Evolutionary conservation across 1,140 invertebrate genomes (phyloP).

Genomic region (Trinorchestia longiramus): DNA sequence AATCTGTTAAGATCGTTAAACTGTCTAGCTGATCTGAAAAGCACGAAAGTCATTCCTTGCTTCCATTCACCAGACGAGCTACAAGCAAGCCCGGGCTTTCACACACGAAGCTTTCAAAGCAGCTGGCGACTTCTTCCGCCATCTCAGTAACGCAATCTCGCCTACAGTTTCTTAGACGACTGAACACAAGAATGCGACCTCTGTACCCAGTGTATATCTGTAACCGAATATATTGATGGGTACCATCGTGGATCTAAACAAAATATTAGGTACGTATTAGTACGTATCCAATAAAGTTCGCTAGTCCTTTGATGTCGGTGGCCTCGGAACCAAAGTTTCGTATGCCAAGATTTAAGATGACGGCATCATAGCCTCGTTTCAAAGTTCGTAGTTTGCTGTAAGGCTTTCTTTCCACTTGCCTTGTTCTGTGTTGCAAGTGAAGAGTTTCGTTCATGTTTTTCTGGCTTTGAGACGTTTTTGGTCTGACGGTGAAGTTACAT

Average conservation of each 20-base stretch:
- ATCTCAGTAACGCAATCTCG: not conserved
- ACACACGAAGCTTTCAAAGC: slow-evolving; percentile 26
- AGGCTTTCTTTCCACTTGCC: slow-evolving; percentile 23
- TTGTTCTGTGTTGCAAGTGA: slow-evolving; percentile 32
- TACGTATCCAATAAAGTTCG: not conserved
- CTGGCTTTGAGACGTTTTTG: not conserved
- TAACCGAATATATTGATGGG: not conserved
- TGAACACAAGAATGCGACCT: not conserved
- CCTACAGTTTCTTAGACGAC: not conserved
- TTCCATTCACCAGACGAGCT: not conserved
- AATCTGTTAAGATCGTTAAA: too few relatives aligned
- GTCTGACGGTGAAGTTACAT: not conserved
- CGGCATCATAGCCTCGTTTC: slow-evolving; percentile 11
- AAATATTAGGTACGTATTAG: not conserved
- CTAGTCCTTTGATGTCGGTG: not conserved
- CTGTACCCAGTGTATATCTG: not conserved
- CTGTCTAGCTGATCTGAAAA: too few relatives aligned
- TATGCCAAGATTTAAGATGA: not conserved
- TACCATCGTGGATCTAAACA: not conserved
- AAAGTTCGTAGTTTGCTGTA: slow-evolving; percentile 35
- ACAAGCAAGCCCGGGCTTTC: slow-evolving; percentile 3
- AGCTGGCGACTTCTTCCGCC: not conserved
- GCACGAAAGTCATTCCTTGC: too few relatives aligned
- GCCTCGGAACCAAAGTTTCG: not conserved
- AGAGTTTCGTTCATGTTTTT: slow-evolving; percentile 4